A percentile compares a stretch with the other conserved stretches of the same genome.
phyloP scores from a whole-genome alignment of 2,797 vertebrate species.

The Poeciliopsis gracilis region DNA sequence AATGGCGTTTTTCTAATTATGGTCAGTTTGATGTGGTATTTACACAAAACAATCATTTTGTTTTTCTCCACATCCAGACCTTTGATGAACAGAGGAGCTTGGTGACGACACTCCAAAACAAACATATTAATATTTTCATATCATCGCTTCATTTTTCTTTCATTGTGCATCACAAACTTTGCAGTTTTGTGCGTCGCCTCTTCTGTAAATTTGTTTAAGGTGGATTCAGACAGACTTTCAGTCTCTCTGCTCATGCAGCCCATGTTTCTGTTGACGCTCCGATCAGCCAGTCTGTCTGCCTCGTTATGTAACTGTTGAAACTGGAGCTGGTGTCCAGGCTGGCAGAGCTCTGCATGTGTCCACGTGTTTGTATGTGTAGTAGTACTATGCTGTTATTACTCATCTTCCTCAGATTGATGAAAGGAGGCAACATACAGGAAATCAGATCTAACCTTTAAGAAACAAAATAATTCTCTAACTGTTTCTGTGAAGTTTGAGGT shows the following conservation, averaged over 20 bases:
- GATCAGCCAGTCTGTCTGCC: constrained; percentile 59
- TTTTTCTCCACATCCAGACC: background rate
- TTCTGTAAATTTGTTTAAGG: constrained; percentile 31
- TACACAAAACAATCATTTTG: background rate
- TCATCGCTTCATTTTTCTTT: background rate
- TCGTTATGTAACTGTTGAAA: constrained; percentile 57
- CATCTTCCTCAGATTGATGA: constrained; percentile 7
- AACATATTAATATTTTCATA: background rate
- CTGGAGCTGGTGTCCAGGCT: constrained; percentile 53
- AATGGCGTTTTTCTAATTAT: background rate
- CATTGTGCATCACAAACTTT: background rate
- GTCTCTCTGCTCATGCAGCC: constrained; percentile 7
- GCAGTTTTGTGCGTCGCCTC: background rate
- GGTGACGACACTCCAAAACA: background rate
- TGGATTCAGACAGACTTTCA: constrained; percentile 29
- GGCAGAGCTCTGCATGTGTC: constrained; percentile 45
- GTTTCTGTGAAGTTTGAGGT: background rate
- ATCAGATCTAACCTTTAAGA: background rate
- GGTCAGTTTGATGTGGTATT: background rate
- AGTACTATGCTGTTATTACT: constrained; percentile 35
- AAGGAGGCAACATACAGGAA: background rate
- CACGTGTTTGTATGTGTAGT: constrained; percentile 22
- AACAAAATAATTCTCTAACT: background rate
- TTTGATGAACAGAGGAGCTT: constrained; percentile 1
- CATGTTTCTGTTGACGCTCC: constrained; percentile 33